A percentile compares a stretch with the other conserved stretches of the same genome.
Evolutionary conservation across 2,888 invertebrate genomes (phyloP).

Genomic region (Spialia ferax): DNA sequence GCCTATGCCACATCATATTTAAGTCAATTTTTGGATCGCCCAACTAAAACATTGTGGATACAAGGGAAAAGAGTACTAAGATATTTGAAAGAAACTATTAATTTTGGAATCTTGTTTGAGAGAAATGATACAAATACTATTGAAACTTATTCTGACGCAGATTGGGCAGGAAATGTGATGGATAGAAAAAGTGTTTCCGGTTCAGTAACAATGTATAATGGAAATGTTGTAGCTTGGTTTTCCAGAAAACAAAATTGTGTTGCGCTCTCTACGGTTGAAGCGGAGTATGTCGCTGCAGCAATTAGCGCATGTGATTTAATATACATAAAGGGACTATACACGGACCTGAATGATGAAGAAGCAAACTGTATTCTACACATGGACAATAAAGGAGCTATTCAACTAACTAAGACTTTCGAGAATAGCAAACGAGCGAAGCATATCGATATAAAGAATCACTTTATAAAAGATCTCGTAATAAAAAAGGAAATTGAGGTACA

Average conservation of each 20-base stretch:
- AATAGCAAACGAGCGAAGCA: background rate
- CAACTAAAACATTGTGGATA: background rate
- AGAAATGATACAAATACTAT: too few species aligned
- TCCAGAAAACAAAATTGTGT: background rate
- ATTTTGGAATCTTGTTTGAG: background rate
- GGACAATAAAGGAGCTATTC: background rate
- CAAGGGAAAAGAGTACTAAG: background rate
- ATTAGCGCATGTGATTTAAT: background rate
- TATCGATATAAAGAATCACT: background rate
- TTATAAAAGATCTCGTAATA: background rate
- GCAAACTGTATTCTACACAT: background rate
- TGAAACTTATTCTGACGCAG: slow-evolving; percentile 2
- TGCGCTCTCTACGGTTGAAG: background rate
- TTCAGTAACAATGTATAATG: background rate
- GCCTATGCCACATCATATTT: background rate
- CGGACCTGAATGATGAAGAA: background rate
- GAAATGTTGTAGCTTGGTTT: background rate
- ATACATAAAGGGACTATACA: background rate
- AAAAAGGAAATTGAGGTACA: too few species aligned
- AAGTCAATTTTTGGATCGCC: background rate
- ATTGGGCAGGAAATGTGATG: background rate
- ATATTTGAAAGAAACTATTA: background rate
- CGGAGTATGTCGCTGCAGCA: background rate
- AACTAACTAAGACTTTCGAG: background rate
- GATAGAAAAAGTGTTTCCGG: background rate